Base-by-base conservation (phyloP, 2,888 invertebrate species). In the Leptopilina drosophilae region DNA sequence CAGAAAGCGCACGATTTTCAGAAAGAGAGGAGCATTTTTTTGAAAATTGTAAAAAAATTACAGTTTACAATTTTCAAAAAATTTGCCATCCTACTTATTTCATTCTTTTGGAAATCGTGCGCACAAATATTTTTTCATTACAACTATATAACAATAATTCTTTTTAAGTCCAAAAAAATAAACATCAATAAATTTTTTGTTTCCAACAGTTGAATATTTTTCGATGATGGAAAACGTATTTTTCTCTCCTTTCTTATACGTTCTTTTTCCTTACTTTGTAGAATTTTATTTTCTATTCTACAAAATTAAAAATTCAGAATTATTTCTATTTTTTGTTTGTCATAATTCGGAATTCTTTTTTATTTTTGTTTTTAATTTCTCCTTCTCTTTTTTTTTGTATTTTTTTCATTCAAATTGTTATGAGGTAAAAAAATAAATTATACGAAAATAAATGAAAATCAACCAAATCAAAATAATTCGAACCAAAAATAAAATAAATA, bases 121-220 rank as follows among this genome's bases (percentile, higher is more conserved):
- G 82, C 84, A 67, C 81, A 64, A 62, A 64, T 76, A 76, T 46
- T 73, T 78, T 78, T 67, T 81, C 76, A 81, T 82, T 78, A 80
- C 78, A 84, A 84, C 82, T 86, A 86, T 80, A 87, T 88, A 88
- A 89, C 88, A 88, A 87, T 85, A 83, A 83, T 84, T 87, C 85
- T 76, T 84, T 84, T 82, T 86, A 83, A 77, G 79, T 82, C 69
- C 73, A 83, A 77, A 84, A 82, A 84, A 77, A 33, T 33, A 84
- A 82, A 84, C 33, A 85, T 86, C 84, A 87, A 87, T 84, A 87
- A 81, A 84, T 84, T 85, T 84, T 82, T 80, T 86, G 20, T 33
- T 33, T 33, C 33, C 33, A 88, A 88, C 86, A 88, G 87, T 84
- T 84, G 85, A 84, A 86, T 85, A 83, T 83, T 84, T 83, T 80